Evolutionary conservation across 1,140 invertebrate genomes (phyloP).

Genomic region (Polyergus mexicanus): DNA sequence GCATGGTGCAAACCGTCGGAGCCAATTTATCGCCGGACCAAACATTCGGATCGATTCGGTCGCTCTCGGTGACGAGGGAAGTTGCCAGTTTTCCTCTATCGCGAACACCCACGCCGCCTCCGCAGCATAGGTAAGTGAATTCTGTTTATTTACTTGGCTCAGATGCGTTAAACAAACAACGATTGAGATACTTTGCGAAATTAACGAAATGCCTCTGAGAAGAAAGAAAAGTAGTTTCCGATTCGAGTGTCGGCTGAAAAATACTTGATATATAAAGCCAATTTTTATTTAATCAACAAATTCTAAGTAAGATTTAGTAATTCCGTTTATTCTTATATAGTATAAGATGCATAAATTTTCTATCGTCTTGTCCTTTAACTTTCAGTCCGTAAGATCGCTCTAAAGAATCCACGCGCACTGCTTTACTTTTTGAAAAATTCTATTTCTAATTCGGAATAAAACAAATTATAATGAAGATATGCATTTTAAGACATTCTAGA

Average conservation of each 20-base stretch:
- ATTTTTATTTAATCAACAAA: not conserved
- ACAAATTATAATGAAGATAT: not conserved
- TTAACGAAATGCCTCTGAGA: not conserved
- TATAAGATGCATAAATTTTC: conserved; percentile 18
- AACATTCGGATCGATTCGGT: conserved; percentile 91
- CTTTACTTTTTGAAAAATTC: not conserved
- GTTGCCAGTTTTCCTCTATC: conserved; percentile 93
- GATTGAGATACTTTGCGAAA: not conserved
- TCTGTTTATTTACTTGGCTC: conserved; percentile 13
- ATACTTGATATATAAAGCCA: not conserved
- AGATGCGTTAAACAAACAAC: not conserved
- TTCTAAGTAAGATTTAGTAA: not conserved
- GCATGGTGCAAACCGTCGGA: conserved; percentile 89
- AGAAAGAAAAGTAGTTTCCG: not conserved
- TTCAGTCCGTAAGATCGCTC: not conserved
- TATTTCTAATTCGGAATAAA: not conserved
- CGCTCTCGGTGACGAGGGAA: conserved; percentile 90
- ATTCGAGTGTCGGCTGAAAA: not conserved
- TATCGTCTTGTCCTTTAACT: not conserved
- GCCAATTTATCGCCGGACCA: conserved; percentile 90
- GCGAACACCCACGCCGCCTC: conserved; percentile 90
- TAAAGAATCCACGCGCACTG: not conserved
- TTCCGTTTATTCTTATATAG: not conserved
- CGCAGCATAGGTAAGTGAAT: conserved; percentile 85
- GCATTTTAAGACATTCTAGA: not conserved